These are phyloP conservation scores for Asarcornis scutulata DNA, from an alignment of 2,113 vertebrate genomes.

Conservation along the genomic window DNA sequence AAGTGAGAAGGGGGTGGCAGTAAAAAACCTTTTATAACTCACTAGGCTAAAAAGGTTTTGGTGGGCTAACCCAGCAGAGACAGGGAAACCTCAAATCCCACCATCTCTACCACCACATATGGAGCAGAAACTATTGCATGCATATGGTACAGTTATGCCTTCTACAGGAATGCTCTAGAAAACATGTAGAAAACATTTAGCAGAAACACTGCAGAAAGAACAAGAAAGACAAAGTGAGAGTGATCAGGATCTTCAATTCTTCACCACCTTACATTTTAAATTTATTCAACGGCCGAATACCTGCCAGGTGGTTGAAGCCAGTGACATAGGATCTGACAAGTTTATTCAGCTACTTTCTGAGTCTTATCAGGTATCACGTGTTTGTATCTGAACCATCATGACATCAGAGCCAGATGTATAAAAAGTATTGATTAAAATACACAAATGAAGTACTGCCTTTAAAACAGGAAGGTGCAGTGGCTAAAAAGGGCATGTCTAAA, in stretches of 20 bases:
- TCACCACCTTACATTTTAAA: not conserved
- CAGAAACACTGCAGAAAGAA: not conserved
- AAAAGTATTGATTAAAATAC: not conserved
- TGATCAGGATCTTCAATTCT: not conserved
- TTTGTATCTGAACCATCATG: not conserved
- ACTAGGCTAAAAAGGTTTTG: not conserved
- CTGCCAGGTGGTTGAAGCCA: not conserved
- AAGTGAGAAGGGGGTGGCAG: not conserved
- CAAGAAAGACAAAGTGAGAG: not conserved
- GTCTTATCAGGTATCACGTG: fast-evolving
- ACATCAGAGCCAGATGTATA: not conserved
- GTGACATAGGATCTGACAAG: not conserved
- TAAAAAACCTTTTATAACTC: not conserved
- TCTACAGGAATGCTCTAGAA: not conserved
- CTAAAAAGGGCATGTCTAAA: not conserved
- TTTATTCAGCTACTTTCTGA: not conserved
- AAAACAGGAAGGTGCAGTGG: not conserved
- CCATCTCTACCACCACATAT: not conserved
- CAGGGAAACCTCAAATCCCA: not conserved
- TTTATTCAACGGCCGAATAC: not conserved
- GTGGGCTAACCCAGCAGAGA: not conserved
- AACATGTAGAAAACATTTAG: not conserved
- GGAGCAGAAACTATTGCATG: not conserved
- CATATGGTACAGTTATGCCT: not conserved
- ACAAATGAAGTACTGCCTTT: not conserved